phyloP scores from a whole-genome alignment of 2,888 invertebrate genomes.

The Callyntrura guangdongensis region DNA sequence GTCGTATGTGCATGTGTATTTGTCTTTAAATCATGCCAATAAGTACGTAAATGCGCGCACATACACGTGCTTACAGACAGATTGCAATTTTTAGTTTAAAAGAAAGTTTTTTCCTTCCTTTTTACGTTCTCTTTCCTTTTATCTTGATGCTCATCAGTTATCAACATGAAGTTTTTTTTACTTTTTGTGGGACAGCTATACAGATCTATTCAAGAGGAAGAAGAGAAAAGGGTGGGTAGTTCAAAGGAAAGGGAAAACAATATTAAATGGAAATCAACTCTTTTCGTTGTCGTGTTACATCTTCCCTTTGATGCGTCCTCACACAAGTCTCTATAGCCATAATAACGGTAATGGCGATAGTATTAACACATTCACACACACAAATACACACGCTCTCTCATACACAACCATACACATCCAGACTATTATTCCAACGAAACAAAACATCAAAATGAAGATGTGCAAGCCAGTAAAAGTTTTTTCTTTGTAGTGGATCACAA shows the following conservation, averaged over 20 bases:
- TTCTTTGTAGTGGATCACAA: too few species aligned
- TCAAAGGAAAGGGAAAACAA: slow-evolving; percentile 5
- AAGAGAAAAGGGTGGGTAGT: neutral
- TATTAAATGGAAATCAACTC: slow-evolving; percentile 25
- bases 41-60: neutral
- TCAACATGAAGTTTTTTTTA: neutral
- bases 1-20: neutral
- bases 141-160: slow-evolving; percentile 1
- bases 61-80: neutral
- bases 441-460: too few species aligned
- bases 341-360: too few species aligned
- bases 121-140: neutral
- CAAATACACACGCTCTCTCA: too few species aligned
- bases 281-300: neutral
- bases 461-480: too few species aligned
- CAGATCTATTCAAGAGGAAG: neutral
- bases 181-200: neutral
- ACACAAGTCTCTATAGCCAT: too few species aligned
- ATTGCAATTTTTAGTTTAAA: neutral
- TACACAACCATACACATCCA: too few species aligned
- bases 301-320: neutral
- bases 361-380: too few species aligned
- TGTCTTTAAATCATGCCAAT: too few species aligned
- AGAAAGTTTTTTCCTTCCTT: neutral
- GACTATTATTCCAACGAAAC: too few species aligned